Evolutionary conservation across 1,140 invertebrate genomes (phyloP).

Genomic region (Heliconius melpomene): DNA sequence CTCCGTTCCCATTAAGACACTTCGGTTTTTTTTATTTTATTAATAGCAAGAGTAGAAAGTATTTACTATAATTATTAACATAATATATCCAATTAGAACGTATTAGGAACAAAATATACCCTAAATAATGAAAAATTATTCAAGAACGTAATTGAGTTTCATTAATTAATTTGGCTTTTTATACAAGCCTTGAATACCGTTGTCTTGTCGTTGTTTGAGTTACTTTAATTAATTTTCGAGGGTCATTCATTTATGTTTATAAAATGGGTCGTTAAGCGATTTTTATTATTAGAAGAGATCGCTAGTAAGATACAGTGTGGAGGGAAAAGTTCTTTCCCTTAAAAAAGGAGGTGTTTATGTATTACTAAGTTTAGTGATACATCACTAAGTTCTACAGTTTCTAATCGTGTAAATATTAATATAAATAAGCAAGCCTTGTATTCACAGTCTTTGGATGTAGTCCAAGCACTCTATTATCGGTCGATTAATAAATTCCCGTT

Average conservation of each 20-base stretch:
- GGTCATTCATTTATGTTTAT: conserved; percentile 1
- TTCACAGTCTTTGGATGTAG: no score
- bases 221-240: conserved; percentile 11
- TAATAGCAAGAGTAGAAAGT: not conserved
- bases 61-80: no score
- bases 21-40: no score
- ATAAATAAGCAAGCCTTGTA: no score
- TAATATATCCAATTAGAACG: not conserved
- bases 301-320: not conserved
- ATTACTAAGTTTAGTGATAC: not conserved
- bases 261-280: conserved; percentile 3
- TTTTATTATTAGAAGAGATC: not conserved
- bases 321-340: not conserved
- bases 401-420: no score
- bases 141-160: conserved; percentile 5
- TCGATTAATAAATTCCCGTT: no score
- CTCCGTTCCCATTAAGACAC: no score
- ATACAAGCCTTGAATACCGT: not conserved
- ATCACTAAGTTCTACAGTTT: no score
- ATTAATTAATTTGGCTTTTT: conserved; percentile 7
- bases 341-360: not conserved
- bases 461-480: no score
- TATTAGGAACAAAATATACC: not conserved
- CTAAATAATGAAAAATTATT: not conserved
- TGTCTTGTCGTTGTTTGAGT: not conserved